These are phyloP conservation scores for Acanthurus lineatus DNA, from an alignment of 2,797 vertebrate species.

Conservation along the genomic window DNA sequence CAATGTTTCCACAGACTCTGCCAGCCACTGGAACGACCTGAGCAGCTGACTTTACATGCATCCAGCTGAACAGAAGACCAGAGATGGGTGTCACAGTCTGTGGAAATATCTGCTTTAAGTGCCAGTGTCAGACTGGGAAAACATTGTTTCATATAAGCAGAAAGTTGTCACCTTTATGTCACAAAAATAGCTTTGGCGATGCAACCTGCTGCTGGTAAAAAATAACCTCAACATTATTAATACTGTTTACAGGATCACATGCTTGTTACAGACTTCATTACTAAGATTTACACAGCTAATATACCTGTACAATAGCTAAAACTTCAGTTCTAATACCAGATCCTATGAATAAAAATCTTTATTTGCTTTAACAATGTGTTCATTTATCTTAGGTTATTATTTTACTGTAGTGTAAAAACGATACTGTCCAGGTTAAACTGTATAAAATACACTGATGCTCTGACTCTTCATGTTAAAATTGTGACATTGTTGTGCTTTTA, in stretches of 20 bases:
- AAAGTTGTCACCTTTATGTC: not conserved
- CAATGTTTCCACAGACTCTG: not conserved
- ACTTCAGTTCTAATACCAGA: too few species aligned
- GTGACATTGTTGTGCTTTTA: not conserved
- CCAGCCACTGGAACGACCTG: too few species aligned
- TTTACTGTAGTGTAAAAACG: not conserved
- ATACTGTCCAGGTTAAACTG: not conserved
- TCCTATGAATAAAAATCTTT: not conserved
- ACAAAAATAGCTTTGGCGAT: not conserved
- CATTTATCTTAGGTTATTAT: not conserved
- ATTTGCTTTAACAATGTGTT: not conserved
- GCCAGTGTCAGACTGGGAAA: too few species aligned
- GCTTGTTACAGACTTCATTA: too few species aligned
- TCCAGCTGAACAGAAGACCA: not conserved
- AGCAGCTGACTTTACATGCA: not conserved
- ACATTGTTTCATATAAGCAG: not conserved
- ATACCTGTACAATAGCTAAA: too few species aligned
- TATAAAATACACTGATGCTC: not conserved
- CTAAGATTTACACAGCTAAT: not conserved
- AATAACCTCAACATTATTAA: not conserved
- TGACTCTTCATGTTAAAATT: not conserved
- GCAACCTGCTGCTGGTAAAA: not conserved
- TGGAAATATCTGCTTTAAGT: not conserved
- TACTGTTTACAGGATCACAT: not conserved
- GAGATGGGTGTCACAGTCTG: not conserved